Base-by-base conservation (phyloP, 53 echinoderm and acorn worm species). In the Paracentrotus lividus region DNA sequence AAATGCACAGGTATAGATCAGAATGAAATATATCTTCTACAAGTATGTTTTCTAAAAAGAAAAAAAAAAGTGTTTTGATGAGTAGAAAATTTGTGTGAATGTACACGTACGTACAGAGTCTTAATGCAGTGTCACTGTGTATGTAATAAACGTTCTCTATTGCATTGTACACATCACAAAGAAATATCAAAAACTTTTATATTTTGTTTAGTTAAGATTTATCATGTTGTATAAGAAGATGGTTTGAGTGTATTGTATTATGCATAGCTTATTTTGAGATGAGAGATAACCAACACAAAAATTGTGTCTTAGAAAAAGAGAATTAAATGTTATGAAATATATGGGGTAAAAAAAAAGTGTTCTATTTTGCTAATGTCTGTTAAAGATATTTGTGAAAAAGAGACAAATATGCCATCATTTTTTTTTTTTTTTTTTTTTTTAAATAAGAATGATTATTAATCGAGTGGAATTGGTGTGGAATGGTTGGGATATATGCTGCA, bases 321-420 rank as follows among this genome's bases (percentile, higher is more conserved):
- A 36, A 72, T 72, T 64, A 89, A 89, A 60, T 89, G 59, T 59
- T 27, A 89, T 89, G 60, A 59, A 89, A 89, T 64, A 72, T 68
- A 47, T 69, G 24, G 44, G 33, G 33, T n/a, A 51, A 49, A 40
- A 15, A 29, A 49, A 36, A 90, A 72, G 42, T 72, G 49, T 72
- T 90, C 68, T 90, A 69, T 90, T 90, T 90, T 90, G 33, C 75
- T 90, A 89, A 49, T 72, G 90, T 89, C 38, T 89, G 45, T 64
- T 43, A 9, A 42, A 61, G 44, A 61, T 32, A 5, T 23, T 38
- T 88, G 56, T 88, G 38, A 88, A 49, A 49, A 55, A 36, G 26
- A 85, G n/a, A 49, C 8, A 85, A 49, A 85, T 1, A 49, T 72
- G 72, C 38, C 20, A 1, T 72, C 33, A 56, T 14, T 31, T 51